Percentiles rank a stretch among this genome's conserved stretches.
Conservation (phyloP, 1,140 invertebrate species). For the Nomia melanderi region DNA sequence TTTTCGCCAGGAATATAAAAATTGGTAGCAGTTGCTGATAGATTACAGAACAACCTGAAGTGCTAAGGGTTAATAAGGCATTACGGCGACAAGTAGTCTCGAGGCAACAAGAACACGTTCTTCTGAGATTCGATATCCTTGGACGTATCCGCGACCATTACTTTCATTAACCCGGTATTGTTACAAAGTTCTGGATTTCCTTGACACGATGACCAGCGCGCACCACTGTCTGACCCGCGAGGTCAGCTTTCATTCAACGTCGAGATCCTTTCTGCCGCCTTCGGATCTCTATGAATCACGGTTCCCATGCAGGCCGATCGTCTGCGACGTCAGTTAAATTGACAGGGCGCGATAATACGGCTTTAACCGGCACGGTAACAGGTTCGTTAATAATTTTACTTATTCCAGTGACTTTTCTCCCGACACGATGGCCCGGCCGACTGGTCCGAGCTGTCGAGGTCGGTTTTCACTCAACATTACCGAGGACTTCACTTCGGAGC, state of each 20-base stretch:
- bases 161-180: neutral
- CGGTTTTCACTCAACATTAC: neutral
- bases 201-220: neutral
- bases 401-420: neutral
- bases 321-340: neutral
- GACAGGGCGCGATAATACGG: neutral
- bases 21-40: no score
- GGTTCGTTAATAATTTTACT: neutral
- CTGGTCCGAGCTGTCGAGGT: neutral
- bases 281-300: neutral
- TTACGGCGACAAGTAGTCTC: neutral
- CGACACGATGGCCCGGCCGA: neutral
- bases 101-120: neutral
- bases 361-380: neutral
- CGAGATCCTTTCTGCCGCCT: neutral
- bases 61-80: no score
- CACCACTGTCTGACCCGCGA: neutral
- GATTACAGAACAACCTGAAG: no score
- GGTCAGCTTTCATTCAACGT: neutral
- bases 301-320: neutral
- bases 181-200: slow-evolving; percentile 3
- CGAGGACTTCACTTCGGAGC: neutral
- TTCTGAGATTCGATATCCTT: neutral
- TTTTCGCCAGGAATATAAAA: no score
- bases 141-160: neutral